Percentiles rank a stretch among this genome's conserved stretches.
These are phyloP conservation scores for Scaptomyza cyrtandrae DNA, from an alignment of 2,888 invertebrate species.

Conservation along the genomic window DNA sequence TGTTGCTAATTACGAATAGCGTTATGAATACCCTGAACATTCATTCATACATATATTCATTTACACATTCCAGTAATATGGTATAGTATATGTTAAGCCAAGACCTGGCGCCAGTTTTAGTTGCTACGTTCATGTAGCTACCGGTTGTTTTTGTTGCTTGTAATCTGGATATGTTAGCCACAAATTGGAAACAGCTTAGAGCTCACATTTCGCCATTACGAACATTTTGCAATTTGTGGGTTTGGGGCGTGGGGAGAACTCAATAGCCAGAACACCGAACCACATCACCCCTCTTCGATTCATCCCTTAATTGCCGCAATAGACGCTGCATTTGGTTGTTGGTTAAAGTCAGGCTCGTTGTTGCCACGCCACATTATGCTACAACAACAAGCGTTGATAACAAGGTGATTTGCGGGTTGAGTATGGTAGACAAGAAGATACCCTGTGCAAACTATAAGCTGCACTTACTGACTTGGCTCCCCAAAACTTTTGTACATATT, in stretches of 20 bases:
- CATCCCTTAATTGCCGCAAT: slow-evolving; percentile 65
- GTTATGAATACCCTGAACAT: slow-evolving; percentile 6
- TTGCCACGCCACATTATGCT: slow-evolving; percentile 42
- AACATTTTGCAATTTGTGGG: slow-evolving; percentile 10
- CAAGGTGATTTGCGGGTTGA: background rate
- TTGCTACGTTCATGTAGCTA: background rate
- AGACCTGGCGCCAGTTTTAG: slow-evolving; percentile 13
- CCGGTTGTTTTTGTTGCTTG: slow-evolving; percentile 3
- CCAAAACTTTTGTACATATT: too few species aligned
- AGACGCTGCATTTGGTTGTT: slow-evolving; percentile 53
- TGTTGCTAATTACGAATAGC: slow-evolving; percentile 30
- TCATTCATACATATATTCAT: background rate
- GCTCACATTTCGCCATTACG: slow-evolving; percentile 41
- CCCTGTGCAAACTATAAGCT: background rate
- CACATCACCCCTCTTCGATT: background rate
- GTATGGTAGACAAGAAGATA: background rate
- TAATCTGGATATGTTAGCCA: slow-evolving; percentile 27
- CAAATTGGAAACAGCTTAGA: slow-evolving; percentile 52
- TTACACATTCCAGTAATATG: background rate
- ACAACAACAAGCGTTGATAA: slow-evolving; percentile 22
- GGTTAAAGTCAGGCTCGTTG: slow-evolving; percentile 49
- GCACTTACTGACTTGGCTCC: too few species aligned
- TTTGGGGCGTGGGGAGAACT: background rate
- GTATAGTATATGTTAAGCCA: background rate
- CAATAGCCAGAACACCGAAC: background rate